Percentiles rank a stretch among this genome's conserved stretches.
phyloP scores from a whole-genome alignment of 2,888 invertebrate genomes.

The Aricia artaxerxes region DNA sequence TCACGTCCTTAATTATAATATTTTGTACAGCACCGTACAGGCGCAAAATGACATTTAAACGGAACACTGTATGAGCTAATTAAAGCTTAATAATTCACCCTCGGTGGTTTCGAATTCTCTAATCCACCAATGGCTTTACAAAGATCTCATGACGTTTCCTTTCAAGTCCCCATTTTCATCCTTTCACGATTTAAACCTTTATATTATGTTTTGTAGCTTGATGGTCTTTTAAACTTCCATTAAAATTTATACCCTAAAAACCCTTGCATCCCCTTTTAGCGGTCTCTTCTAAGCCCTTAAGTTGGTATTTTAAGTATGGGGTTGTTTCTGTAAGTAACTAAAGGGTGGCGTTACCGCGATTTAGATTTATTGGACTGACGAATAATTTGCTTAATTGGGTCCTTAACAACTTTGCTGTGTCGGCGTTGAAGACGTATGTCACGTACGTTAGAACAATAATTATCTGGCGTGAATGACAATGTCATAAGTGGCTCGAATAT shows the following conservation, averaged over 20 bases:
- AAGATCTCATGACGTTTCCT: slow-evolving; percentile 25
- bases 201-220: slow-evolving; percentile 30
- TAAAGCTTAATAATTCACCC: not conserved
- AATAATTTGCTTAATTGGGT: slow-evolving; percentile 27
- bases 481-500: too few species aligned
- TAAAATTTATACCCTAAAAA: slow-evolving; percentile 37
- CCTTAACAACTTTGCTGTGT: not conserved
- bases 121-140: slow-evolving; percentile 24
- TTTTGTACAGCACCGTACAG: not conserved
- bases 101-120: not conserved
- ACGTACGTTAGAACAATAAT: not conserved
- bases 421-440: not conserved
- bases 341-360: slow-evolving; percentile 31
- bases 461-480: not conserved
- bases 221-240: slow-evolving; percentile 35
- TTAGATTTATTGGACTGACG: slow-evolving; percentile 37
- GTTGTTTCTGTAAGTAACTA: slow-evolving; percentile 35
- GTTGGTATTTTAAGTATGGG: slow-evolving; percentile 39
- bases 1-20: too few species aligned
- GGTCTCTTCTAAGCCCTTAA: slow-evolving; percentile 36
- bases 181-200: slow-evolving; percentile 21
- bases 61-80: not conserved
- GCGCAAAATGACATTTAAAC: not conserved
- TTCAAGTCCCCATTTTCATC: slow-evolving; percentile 13
- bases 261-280: slow-evolving; percentile 39